Evolutionary conservation across 2,113 vertebrate genomes (phyloP).

Genomic region (Salvelinus fontinalis): DNA sequence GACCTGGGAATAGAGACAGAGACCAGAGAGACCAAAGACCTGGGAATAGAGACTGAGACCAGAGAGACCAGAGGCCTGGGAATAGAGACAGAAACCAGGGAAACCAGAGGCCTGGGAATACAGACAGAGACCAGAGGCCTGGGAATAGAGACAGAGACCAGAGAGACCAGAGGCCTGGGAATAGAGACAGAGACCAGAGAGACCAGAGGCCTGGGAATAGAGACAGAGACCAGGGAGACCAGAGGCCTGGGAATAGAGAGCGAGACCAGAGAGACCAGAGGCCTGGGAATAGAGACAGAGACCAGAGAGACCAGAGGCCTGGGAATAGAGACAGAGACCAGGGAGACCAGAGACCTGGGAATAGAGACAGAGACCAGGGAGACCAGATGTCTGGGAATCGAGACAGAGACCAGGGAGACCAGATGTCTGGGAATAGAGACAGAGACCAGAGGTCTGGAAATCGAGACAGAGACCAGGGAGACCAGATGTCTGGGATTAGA

Average conservation of each 20-base stretch:
- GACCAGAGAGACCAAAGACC: constrained; percentile 17
- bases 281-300: constrained; percentile 21
- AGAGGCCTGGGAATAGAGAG: constrained; percentile 10
- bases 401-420: constrained; percentile 21
- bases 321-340: constrained; percentile 11
- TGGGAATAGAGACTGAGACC: constrained; percentile 11
- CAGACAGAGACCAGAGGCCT: not conserved
- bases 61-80: constrained; percentile 29
- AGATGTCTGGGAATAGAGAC: constrained; percentile 28
- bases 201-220: not conserved
- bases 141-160: not conserved
- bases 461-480: not conserved
- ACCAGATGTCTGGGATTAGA: not conserved
- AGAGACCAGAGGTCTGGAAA: constrained; percentile 22
- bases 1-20: constrained; percentile 22
- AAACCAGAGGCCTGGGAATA: too few relatives aligned
- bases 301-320: constrained; percentile 10
- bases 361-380: constrained; percentile 10
- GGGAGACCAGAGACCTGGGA: constrained; percentile 23
- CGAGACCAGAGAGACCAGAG: not conserved
- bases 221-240: not conserved
- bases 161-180: too few relatives aligned
- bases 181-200: too few relatives aligned
- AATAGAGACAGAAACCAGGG: not conserved
- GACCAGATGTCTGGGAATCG: constrained; percentile 22